These are phyloP conservation scores for Cephalopholis sonnerati DNA, from an alignment of 2,113 vertebrate species.

Conservation along the genomic window DNA sequence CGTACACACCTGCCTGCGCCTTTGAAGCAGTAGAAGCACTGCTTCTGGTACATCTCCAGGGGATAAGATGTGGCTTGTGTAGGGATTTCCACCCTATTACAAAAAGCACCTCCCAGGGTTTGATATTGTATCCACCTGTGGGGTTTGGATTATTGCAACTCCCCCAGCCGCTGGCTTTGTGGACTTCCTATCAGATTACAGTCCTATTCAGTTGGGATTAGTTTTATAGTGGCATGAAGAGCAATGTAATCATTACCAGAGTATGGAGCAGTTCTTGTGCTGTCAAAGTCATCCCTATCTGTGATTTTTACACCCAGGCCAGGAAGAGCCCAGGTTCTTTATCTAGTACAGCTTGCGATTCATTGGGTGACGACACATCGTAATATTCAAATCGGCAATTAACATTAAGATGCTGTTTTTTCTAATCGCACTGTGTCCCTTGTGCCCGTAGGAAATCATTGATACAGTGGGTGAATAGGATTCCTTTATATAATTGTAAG, in stretches of 20 bases:
- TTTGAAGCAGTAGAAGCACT: conserved; percentile 46
- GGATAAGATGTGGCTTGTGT: conserved; percentile 40
- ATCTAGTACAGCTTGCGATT: conserved; percentile 1
- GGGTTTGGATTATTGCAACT: conserved; percentile 4
- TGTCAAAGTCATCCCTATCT: neutral
- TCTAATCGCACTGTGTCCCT: neutral
- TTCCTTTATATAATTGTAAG: neutral
- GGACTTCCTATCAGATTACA: conserved; percentile 38
- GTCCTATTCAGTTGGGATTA: conserved; percentile 19
- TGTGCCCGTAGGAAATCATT: neutral
- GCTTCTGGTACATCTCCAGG: conserved; percentile 22
- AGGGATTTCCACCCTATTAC: conserved; percentile 40
- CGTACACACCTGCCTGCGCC: conserved; percentile 31
- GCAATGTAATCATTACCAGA: conserved; percentile 3
- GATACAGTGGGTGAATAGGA: neutral
- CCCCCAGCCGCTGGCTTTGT: conserved; percentile 13
- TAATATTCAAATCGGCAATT: neutral
- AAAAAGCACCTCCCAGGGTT: conserved; percentile 18
- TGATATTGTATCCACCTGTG: conserved; percentile 34
- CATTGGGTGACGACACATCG: neutral
- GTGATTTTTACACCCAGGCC: neutral
- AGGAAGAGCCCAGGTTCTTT: neutral
- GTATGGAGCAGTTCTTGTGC: neutral
- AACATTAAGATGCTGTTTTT: neutral
- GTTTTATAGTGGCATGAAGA: conserved; percentile 22